Base-by-base conservation (phyloP, 1,140 invertebrate species). In the Orussus abietinus region DNA sequence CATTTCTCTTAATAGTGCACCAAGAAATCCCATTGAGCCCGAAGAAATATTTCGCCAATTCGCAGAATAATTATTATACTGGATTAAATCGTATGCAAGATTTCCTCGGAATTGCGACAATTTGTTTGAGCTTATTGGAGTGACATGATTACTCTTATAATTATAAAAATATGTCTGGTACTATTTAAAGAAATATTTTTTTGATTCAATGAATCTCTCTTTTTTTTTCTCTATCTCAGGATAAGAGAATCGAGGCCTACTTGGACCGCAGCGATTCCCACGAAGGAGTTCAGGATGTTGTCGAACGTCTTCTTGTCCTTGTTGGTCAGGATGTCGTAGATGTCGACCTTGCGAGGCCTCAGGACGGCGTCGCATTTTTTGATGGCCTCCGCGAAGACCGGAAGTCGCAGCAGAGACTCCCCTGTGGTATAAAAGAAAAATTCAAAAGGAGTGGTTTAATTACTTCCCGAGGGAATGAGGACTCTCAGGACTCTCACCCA, bases 251-350 rank as follows among this genome's bases (percentile, higher is more conserved):
- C n/a, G n/a, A n/a, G n/a, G n/a, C n/a, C n/a, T 63, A 85, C 83
- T 72, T 88, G 89, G 36, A 90, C 77, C 15, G 86, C 81, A 11
- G 91, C 90, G 57, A 96, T 96, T 20, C 88, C 87, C 28, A 96
- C 83, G 73, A 97, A 96, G 1, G 86, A 88, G 64, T 94, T 83
- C 0, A 95, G 61, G 44, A 91, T 84, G 58, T 90, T 86, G 37
- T 92, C 82, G 63, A 86, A 90, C 3, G 81, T 84, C 35, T 74
- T 78, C 4, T 84, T 81, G 56, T 90, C 81, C 9, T 77, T 72
- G 12, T 81, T 83, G 1, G 85, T 86, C 20, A 98, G 72, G 47
- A 96, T 82, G 30, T 86, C 70, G 10, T 85, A 80, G 3, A 97
- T 75, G 64, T 94, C 83, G 15, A 96, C 60, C 6, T 83, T 86